Evolutionary conservation across 2,113 vertebrate species (phyloP).

Genomic region (Callionymus lyra): DNA sequence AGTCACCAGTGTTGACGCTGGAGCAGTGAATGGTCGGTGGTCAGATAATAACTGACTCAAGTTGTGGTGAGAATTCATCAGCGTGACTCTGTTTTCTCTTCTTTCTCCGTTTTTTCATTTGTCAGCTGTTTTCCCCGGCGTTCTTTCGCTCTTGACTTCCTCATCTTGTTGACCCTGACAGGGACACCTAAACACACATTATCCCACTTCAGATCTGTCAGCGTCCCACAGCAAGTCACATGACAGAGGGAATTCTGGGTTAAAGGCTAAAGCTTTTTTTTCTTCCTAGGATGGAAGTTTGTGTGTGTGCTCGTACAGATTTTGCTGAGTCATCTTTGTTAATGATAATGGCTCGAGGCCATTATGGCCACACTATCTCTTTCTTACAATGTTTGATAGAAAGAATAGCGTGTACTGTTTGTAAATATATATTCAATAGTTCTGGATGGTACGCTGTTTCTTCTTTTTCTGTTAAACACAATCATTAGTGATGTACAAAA

Average conservation of each 20-base stretch:
- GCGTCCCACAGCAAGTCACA: slow-evolving; percentile 41
- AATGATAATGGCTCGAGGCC: slow-evolving; percentile 18
- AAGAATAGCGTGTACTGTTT: too few relatives aligned
- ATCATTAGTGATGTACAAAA: too few relatives aligned
- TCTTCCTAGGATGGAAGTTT: slow-evolving; percentile 33
- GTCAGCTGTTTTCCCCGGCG: slow-evolving; percentile 11
- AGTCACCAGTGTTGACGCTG: slow-evolving; percentile 35
- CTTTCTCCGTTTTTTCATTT: background rate
- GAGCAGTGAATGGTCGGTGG: slow-evolving; percentile 19
- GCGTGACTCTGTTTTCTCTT: slow-evolving; percentile 17
- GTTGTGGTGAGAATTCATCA: slow-evolving; percentile 28
- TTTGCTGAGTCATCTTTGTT: slow-evolving; percentile 52
- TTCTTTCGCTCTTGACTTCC: slow-evolving; percentile 12
- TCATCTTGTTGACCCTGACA: slow-evolving; percentile 54
- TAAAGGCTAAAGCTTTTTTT: slow-evolving; percentile 47
- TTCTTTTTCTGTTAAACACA: too few relatives aligned
- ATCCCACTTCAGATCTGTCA: slow-evolving; percentile 9
- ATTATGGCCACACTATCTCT: background rate
- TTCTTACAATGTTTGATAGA: too few relatives aligned
- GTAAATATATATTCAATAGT: too few relatives aligned
- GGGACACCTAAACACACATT: slow-evolving; percentile 34
- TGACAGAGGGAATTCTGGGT: slow-evolving; percentile 47
- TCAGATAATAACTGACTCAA: slow-evolving; percentile 28
- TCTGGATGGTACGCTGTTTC: too few relatives aligned
- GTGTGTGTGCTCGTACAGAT: slow-evolving; percentile 10